A percentile compares a stretch with the other conserved stretches of the same genome.
Conservation (phyloP, 2,888 invertebrate genomes). For the Drosophila nigritarsus region DNA sequence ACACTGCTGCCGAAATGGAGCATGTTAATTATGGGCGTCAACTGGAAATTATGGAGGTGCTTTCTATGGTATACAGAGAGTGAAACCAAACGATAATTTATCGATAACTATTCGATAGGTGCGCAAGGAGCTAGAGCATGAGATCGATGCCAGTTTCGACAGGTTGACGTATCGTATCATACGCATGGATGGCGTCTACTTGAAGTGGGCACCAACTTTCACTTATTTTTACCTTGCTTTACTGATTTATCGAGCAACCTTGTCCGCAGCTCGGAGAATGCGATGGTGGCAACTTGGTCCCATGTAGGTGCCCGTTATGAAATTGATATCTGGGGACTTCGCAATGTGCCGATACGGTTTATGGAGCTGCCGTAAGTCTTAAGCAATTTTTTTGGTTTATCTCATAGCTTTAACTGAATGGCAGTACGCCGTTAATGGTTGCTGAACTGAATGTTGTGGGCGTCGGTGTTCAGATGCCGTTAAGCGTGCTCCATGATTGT, state of each 20-base stretch:
- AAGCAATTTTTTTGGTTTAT: neutral
- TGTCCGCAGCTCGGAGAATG: conserved; percentile 59
- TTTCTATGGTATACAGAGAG: neutral
- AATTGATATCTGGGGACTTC: conserved; percentile 81
- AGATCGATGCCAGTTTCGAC: conserved; percentile 69
- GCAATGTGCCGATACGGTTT: conserved; percentile 77
- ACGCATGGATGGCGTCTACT: conserved; percentile 71
- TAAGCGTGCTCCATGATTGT: conserved; percentile 69
- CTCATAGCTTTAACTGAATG: neutral
- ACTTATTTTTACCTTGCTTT: neutral
- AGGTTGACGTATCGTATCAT: conserved; percentile 76
- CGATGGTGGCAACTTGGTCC: conserved; percentile 65
- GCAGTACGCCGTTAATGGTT: conserved; percentile 64
- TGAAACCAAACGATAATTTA: neutral
- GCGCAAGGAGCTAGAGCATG: conserved; percentile 47
- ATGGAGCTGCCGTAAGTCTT: conserved; percentile 64
- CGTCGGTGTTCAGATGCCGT: conserved; percentile 67
- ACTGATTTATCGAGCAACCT: neutral
- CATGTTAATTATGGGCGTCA: conserved; percentile 8
- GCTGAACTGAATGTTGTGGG: conserved; percentile 56
- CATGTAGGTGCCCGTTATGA: conserved; percentile 60
- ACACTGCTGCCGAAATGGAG: conserved; percentile 54
- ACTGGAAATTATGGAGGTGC: conserved; percentile 56
- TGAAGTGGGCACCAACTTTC: conserved; percentile 68
- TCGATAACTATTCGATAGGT: conserved; percentile 36